phyloP scores from a whole-genome alignment of 2,797 vertebrate species.

The Phrynocephalus vlangalii region DNA sequence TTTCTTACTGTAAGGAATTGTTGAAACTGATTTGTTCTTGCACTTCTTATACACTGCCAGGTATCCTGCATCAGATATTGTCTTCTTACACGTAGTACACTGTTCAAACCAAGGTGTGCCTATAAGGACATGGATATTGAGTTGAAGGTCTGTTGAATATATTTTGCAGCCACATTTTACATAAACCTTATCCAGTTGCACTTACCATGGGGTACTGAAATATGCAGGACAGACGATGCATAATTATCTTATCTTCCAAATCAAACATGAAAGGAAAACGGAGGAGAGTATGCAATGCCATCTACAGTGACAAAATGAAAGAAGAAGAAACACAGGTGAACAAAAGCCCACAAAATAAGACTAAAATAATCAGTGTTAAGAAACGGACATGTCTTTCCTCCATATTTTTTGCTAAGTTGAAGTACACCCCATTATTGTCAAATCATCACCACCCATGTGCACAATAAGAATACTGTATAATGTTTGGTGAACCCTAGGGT shows the following conservation, averaged over 20 bases:
- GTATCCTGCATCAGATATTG: slow-evolving; percentile 58
- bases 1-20: slow-evolving; percentile 11
- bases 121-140: slow-evolving; percentile 28
- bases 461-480: background rate
- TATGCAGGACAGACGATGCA: fast-evolving
- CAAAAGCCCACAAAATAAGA: background rate
- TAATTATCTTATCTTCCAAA: fast-evolving
- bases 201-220: fast-evolving
- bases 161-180: background rate
- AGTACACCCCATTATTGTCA: background rate
- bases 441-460: background rate
- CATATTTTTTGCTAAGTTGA: background rate
- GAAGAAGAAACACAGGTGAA: too few species aligned
- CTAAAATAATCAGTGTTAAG: background rate
- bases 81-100: slow-evolving; percentile 20
- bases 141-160: background rate
- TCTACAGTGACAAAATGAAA: slow-evolving; percentile 30
- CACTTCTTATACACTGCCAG: slow-evolving; percentile 22
- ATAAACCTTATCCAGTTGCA: background rate
- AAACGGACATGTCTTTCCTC: background rate
- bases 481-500: background rate
- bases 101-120: fast-evolving
- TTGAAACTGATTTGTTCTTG: background rate
- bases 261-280: slow-evolving; percentile 52
- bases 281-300: fast-evolving